Evolutionary conservation across 2,888 invertebrate species (phyloP), one percentile per base, ranked within the genome.

Genomic region (Lordiphosa andalusiaca): DNA sequence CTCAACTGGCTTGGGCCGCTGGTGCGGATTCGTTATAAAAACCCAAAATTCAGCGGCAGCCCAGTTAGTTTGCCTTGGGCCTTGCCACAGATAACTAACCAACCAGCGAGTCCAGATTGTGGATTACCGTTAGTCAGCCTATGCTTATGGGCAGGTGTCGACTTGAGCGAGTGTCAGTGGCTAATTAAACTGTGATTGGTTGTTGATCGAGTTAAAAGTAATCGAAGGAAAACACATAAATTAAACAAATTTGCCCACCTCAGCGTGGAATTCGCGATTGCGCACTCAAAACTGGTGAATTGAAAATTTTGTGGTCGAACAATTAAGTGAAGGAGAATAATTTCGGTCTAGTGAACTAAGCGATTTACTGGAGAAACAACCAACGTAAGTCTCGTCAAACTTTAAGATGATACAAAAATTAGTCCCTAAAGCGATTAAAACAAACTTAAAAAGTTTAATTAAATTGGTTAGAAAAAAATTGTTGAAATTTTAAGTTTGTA

Each of bases 1-100:
- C 67, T 52, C 39, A 40, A 51, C 51, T 38, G 40, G 46, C 56
- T 49, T 19, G 40, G 40, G 53, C 42, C 42, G 69, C 51, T 41
- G 21, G 40, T 52, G 57, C 53, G 60, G 67, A 73, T 77, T 82
- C 72, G 73, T 84, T 88, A 88, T 88, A 88, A 88, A 88, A 89
- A 77, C 86, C 66, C 73, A 80, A 84, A 85, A 78, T 70, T 73
- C 80, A 72, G 47, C 74, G 71, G 73, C 71, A 61, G 71, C 60
- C 72, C 70, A 82, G 86, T 88, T 86, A 87, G 87, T 87, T 77
- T 61, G 77, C 71, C 80, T 73, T 68, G 75, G 67, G 78, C 71
- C 71, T 84, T 82, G 76, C 53, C 63, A 62, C 67, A 61, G 67
- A 52, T 53, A 55, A 42, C 52, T 71, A 47, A 59, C 40, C 41